Evolutionary conservation across 2,113 vertebrate species (phyloP).

Genomic region (Anoplopoma fimbria): DNA sequence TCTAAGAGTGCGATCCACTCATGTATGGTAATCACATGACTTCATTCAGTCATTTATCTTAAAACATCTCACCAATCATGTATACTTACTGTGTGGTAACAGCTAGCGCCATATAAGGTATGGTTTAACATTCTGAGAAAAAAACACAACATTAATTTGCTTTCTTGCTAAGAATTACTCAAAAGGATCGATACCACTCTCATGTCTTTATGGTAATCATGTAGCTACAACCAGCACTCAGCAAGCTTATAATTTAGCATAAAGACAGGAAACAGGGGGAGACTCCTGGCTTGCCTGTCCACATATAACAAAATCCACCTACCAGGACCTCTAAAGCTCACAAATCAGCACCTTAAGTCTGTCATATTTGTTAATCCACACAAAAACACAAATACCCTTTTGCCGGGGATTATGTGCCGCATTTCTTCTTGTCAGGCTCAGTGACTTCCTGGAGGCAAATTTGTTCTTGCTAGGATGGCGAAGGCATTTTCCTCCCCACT

Average conservation of each 20-base stretch:
- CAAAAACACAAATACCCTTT: not conserved
- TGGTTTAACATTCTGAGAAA: not conserved
- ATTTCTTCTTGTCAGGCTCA: not conserved
- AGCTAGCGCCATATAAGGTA: not conserved
- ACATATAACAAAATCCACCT: not conserved
- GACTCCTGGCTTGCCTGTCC: not conserved
- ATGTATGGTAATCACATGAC: conserved; percentile 22
- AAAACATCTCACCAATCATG: not conserved
- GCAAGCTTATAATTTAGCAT: not conserved
- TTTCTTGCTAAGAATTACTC: not conserved
- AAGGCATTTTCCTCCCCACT: not conserved
- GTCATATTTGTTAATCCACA: not conserved
- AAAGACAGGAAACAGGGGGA: not conserved
- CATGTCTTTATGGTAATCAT: not conserved
- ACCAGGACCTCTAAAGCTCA: not conserved
- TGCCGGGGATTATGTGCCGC: not conserved
- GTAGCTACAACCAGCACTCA: not conserved
- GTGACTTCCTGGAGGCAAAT: not conserved
- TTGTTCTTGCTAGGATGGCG: not conserved
- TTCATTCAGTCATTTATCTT: conserved; percentile 26
- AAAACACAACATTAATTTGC: too few relatives aligned
- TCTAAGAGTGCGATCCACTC: conserved; percentile 15
- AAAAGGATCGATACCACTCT: not conserved
- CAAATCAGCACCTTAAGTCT: not conserved
- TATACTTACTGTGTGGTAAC: not conserved